phyloP scores from a whole-genome alignment of 2,113 vertebrate genomes.

The Cheilinus undulatus region DNA sequence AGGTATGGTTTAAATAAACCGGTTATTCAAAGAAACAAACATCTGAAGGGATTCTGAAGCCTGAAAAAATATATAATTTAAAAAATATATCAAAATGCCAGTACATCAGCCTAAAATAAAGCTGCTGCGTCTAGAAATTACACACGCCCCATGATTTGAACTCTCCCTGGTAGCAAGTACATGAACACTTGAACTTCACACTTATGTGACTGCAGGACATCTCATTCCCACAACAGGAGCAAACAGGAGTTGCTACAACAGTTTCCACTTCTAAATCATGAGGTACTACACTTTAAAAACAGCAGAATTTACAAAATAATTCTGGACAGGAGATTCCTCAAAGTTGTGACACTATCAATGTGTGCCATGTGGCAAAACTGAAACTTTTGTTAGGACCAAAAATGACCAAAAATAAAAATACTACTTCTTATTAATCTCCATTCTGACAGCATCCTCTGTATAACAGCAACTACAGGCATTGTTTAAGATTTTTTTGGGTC shows the following conservation, averaged over 20 bases:
- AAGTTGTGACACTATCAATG: no score
- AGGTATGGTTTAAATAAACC: slow-evolving; percentile 10
- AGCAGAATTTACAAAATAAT: no score
- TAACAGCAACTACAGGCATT: no score
- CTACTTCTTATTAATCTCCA: no score
- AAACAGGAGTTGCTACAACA: neutral
- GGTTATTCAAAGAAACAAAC: slow-evolving; percentile 1
- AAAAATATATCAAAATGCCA: slow-evolving; percentile 10
- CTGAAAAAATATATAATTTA: neutral
- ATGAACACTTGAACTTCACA: neutral
- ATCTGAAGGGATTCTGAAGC: neutral
- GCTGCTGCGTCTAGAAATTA: neutral
- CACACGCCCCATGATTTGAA: neutral
- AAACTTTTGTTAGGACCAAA: no score
- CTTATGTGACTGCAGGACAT: neutral
- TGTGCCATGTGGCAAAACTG: no score
- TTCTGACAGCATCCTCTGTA: no score
- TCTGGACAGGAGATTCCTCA: no score
- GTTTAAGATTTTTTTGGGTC: no score
- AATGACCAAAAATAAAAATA: no score
- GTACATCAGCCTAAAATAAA: neutral
- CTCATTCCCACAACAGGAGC: neutral
- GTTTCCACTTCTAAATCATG: neutral
- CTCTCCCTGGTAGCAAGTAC: neutral
- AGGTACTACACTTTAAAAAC: neutral